Conservation (phyloP, 2,888 invertebrate genomes). For the Rhodophaea formosa region DNA sequence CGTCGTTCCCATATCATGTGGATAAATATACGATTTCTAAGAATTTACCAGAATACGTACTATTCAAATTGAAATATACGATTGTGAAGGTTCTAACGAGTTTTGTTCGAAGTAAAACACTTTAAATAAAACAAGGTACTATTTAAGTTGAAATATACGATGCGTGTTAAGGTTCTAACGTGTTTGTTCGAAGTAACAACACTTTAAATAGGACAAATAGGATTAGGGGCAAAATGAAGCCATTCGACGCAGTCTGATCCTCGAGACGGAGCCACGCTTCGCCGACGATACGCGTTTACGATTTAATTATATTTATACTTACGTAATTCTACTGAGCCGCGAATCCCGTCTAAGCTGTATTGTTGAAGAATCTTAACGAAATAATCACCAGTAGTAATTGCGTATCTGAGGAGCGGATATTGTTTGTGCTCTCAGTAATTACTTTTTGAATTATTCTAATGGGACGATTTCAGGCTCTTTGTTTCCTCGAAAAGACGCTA, state of each 20-base stretch:
- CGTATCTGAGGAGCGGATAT: background rate
- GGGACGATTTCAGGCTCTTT: background rate
- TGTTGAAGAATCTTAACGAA: slow-evolving; percentile 6
- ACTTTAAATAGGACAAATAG: background rate
- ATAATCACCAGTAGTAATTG: slow-evolving; percentile 8
- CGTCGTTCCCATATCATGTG: too few relatives aligned
- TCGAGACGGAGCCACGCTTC: slow-evolving; percentile 12
- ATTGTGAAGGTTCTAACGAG: too few relatives aligned
- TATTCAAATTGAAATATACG: too few relatives aligned
- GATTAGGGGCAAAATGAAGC: slow-evolving; percentile 6
- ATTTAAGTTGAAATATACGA: too few relatives aligned
- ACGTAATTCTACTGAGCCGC: background rate
- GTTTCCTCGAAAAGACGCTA: background rate
- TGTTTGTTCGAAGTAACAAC: background rate
- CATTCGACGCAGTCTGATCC: slow-evolving; percentile 4
- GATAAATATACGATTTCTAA: too few relatives aligned
- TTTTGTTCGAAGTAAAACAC: background rate
- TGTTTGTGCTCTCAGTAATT: background rate
- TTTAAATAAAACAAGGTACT: background rate
- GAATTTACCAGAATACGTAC: too few relatives aligned
- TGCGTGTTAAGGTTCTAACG: too few relatives aligned
- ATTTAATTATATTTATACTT: slow-evolving; percentile 12
- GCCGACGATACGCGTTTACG: slow-evolving; percentile 1
- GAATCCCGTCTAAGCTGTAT: slow-evolving; percentile 8
- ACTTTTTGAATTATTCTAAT: background rate